Base-by-base conservation (phyloP, 1,140 invertebrate species). In the Battus philenor region DNA sequence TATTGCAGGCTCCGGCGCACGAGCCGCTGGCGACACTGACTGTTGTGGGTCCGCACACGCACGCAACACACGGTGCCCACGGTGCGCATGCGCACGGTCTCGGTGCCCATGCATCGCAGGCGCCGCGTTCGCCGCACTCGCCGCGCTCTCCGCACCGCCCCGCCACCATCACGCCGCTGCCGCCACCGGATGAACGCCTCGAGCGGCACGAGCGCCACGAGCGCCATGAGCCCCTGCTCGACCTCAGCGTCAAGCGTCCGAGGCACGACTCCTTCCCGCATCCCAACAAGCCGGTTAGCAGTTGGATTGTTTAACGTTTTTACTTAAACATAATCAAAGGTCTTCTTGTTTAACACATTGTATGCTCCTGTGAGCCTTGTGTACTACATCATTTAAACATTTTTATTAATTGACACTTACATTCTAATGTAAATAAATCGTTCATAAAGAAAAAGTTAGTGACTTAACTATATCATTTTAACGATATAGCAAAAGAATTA, bases 191-290 rank as follows among this genome's bases (percentile, higher is more conserved):
- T 8, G 94, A 94, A 64, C 93, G 93, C 58, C 90, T 90, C 60
- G 87, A 87, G 9, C 89, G 90, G 44, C 90, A 90, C 60, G 87
- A 87, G 9, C 89, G 90, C 43, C 93, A 17, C 18, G 79, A 49
- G 30, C 54, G 64, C 18, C 57, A 86, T 48, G 88, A 89, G 10
- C 90, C 91, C 39, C 93, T 94, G 0, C 81, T 96, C 0, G 94
- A 96, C 68, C 72, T 96, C 22, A 94, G 93, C 62, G 92, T 95
- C 9, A 96, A 95, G 68, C 92, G 94, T 57, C 91, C 91, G 1
- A 74, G 92, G 10, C 88, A 90, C 9, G 89, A 47, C 73, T 86
- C 45, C 87, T 90, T 56, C 86, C 88, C 50, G 71, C 87, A 17
- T 63, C 87, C 6, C 48, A 80, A 39, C 75, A 89, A 39, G 62